Base-by-base conservation (phyloP, 2,113 vertebrate genomes). In the Illadopsis cleaveri region DNA sequence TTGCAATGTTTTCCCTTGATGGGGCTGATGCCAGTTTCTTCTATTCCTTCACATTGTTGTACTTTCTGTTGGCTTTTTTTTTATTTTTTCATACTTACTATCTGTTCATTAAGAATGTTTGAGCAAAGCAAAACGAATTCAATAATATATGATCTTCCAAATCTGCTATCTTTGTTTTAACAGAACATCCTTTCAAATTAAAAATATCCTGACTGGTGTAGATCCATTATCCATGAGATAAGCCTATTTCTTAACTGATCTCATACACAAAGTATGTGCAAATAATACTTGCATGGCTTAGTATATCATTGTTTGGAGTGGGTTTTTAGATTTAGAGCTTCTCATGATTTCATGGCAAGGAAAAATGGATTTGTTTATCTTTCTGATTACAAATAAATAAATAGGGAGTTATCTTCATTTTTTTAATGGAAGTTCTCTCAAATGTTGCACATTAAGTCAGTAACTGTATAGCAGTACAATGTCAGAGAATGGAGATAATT, bases 111-210 rank as follows among this genome's bases (percentile, higher is more conserved):
- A 83, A 42, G 38, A 90, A 78, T 18, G 12, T 73, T 82, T 81
- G 47, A 73, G 22, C n/a, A 77, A 25, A 88, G 22, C 33, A 89
- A 86, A 90, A 47, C 10, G 92, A 78, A 77, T 61, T 61, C 42
- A 66, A 9, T 81, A 70, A 25, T 37, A 77, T 10, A 42, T 72
- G 53, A 68, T 82, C 48, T 89, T 75, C 65, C 65, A 40, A 79
- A 92, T 64, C 64, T 80, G 6, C n/a, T 94, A 51, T 94, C 64
- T 93, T 89, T 93, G 76, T 94, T 96, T 88, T 93, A 83, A 83
- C 71, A 96, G 76, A 86, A 86, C 60, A 83, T 83, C 82, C 76
- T 95, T 90, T 60, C 64, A 61, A 84, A 91, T 72, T 51, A 77
- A 76, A 95, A 91, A 90, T 93, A 82, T 93, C 82, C 79, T 96